Evolutionary conservation across 2,797 vertebrate genomes (phyloP).

Genomic region (Loriculus beryllinus): DNA sequence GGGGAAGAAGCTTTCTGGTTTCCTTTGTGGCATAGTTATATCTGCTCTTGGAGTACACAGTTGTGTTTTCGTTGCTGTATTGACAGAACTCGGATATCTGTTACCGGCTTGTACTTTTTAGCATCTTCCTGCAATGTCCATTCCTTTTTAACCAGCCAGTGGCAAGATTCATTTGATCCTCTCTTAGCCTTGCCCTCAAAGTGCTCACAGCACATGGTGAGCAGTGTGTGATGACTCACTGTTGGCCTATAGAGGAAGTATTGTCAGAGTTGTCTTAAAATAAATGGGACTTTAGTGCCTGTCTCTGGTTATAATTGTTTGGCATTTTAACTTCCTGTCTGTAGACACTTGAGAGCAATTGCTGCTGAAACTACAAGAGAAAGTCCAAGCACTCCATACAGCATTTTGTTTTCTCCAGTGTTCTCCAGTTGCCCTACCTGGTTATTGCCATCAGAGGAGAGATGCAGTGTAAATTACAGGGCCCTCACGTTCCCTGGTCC

Average conservation of each 20-base stretch:
- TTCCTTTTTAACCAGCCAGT: neutral
- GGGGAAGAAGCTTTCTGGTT: neutral
- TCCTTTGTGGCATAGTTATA: neutral
- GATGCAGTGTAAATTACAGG: neutral
- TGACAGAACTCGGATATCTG: neutral
- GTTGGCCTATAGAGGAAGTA: neutral
- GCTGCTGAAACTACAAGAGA: neutral
- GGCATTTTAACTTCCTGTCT: slow-evolving; percentile 26
- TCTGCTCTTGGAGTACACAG: neutral
- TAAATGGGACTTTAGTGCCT: slow-evolving; percentile 14
- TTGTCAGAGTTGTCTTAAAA: slow-evolving; percentile 18
- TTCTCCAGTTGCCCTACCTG: neutral
- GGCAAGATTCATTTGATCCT: neutral
- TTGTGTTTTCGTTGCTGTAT: neutral
- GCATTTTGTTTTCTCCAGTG: neutral
- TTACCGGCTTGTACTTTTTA: neutral
- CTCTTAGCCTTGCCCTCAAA: neutral
- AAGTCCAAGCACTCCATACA: neutral
- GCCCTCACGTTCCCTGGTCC: neutral
- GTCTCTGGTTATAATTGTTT: neutral
- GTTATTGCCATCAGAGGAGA: neutral
- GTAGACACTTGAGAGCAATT: neutral
- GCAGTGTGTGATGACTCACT: neutral
- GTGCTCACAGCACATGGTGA: neutral
- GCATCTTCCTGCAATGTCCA: neutral